Evolutionary conservation across 2,888 invertebrate genomes (phyloP).

Genomic region (Eristalis pertinax): DNA sequence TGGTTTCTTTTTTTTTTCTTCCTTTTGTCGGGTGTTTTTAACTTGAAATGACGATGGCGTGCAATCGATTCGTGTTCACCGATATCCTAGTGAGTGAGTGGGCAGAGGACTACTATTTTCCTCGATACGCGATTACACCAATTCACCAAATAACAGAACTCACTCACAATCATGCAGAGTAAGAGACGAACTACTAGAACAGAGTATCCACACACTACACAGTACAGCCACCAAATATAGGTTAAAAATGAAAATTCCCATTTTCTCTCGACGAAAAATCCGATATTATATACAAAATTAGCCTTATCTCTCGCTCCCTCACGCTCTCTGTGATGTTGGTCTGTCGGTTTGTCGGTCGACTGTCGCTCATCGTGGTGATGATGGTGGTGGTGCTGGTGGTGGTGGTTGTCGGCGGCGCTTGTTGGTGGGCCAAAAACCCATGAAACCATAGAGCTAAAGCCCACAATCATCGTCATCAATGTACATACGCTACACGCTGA

Average conservation of each 20-base stretch:
- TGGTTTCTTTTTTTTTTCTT: slow-evolving; percentile 7
- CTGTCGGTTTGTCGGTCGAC: slow-evolving; percentile 43
- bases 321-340: slow-evolving; percentile 16
- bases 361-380: not conserved
- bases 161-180: slow-evolving; percentile 40
- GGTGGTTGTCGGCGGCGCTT: slow-evolving; percentile 12
- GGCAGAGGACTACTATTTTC: slow-evolving; percentile 58
- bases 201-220: slow-evolving; percentile 41
- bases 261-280: slow-evolving; percentile 67
- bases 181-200: slow-evolving; percentile 57
- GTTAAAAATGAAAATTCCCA: slow-evolving; percentile 72
- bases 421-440: slow-evolving; percentile 62
- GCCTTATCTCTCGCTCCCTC: slow-evolving; percentile 69
- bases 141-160: slow-evolving; percentile 55
- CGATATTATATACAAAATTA: slow-evolving; percentile 68
- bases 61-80: slow-evolving; percentile 63
- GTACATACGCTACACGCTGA: slow-evolving; percentile 3
- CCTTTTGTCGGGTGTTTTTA: not conserved
- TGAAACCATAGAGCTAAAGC: slow-evolving; percentile 51
- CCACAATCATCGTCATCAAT: slow-evolving; percentile 39
- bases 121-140: slow-evolving; percentile 61
- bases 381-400: slow-evolving; percentile 27
- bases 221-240: slow-evolving; percentile 62
- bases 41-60: slow-evolving; percentile 25
- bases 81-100: slow-evolving; percentile 64